Evolutionary conservation across 2,113 vertebrate species (phyloP).

Genomic region (Narcine bancroftii): DNA sequence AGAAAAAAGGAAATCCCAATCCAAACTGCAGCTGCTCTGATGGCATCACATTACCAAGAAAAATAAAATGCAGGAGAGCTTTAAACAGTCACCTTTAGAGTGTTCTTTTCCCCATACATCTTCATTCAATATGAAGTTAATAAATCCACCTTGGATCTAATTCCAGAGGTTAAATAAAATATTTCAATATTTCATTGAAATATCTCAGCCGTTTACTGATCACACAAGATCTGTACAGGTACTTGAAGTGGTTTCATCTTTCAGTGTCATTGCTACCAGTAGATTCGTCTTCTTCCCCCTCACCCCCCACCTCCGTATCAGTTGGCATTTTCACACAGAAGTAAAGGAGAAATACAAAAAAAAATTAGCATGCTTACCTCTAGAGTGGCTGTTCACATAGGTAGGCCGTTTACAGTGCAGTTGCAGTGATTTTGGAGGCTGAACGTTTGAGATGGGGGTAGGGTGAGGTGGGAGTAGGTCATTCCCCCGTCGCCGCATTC

Average conservation of each 20-base stretch:
- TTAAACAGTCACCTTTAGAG: neutral
- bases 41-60: neutral
- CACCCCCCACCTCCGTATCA: no score
- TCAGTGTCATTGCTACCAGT: neutral
- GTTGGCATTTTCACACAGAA: no score
- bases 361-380: no score
- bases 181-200: neutral
- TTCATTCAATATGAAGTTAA: neutral
- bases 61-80: neutral
- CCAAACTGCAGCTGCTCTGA: neutral
- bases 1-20: neutral
- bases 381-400: no score
- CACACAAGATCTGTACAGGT: neutral
- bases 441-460: no score
- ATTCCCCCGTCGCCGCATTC: no score
- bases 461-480: no score
- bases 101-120: neutral
- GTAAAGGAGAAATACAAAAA: no score
- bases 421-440: no score
- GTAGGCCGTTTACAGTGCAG: no score
- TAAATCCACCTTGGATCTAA: neutral
- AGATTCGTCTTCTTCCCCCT: neutral
- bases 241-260: neutral
- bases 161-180: neutral
- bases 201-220: neutral